These are phyloP conservation scores for Pollicipes pollicipes DNA, from an alignment of 1,140 invertebrate genomes.

Conservation along the genomic window DNA sequence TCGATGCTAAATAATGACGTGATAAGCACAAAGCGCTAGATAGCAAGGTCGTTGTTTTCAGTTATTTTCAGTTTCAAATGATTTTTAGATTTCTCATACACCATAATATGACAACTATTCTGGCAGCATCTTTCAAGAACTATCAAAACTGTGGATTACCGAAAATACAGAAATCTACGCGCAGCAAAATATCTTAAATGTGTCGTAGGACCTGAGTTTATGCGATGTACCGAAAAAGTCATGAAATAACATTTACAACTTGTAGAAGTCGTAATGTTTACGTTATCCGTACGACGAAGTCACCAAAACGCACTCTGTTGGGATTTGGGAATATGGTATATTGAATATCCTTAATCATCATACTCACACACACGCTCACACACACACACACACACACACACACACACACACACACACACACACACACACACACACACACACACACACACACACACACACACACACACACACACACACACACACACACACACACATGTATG, in stretches of 20 bases:
- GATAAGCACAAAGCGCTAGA: too few species aligned
- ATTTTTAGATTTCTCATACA: too few species aligned
- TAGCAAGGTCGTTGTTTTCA: too few species aligned
- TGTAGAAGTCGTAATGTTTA: not conserved
- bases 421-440: constrained; percentile 2
- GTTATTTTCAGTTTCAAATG: too few species aligned
- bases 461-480: not conserved
- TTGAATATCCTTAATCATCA: constrained; percentile 3
- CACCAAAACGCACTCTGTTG: constrained; percentile 1
- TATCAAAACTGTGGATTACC: too few species aligned
- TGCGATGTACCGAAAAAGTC: not conserved
- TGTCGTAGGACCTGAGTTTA: constrained; percentile 4
- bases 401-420: not conserved
- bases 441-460: not conserved
- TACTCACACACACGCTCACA: not conserved
- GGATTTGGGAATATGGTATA: not conserved
- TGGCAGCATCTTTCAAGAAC: too few species aligned
- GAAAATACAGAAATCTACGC: too few species aligned
- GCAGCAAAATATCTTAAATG: constrained; percentile 5
- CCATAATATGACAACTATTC: too few species aligned
- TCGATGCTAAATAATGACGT: too few species aligned
- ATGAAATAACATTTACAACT: constrained; percentile 4
- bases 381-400: constrained; percentile 3
- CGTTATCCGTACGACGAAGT: not conserved
- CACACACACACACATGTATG: not conserved